A percentile compares a stretch with the other conserved stretches of the same genome.
Evolutionary conservation across 2,113 vertebrate species (phyloP).

Genomic region (Centropus unirufus): DNA sequence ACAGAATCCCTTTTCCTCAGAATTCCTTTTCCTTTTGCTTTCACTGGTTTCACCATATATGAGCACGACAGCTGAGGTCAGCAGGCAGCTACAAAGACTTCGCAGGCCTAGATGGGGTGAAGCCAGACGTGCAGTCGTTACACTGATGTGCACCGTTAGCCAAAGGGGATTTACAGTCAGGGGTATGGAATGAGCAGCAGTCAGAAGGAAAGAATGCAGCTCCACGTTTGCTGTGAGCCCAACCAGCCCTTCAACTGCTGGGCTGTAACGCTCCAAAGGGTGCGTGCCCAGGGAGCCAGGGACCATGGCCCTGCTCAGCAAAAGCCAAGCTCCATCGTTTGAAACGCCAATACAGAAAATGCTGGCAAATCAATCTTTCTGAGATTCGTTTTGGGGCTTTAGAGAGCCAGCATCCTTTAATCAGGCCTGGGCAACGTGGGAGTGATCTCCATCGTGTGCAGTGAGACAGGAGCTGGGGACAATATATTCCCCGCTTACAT

Average conservation of each 20-base stretch:
- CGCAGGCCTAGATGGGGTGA: neutral
- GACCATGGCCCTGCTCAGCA: neutral
- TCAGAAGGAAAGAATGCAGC: constrained; percentile 6
- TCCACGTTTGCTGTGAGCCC: accelerated
- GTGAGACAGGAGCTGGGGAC: no score
- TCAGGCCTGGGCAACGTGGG: no score
- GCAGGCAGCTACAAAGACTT: neutral
- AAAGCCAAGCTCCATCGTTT: neutral
- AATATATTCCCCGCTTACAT: no score
- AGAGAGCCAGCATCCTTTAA: no score
- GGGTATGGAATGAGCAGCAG: neutral
- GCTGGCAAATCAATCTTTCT: no score
- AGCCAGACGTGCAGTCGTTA: neutral
- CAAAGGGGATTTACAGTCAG: neutral
- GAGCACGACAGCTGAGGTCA: neutral
- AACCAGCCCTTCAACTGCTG: neutral
- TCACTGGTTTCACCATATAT: neutral
- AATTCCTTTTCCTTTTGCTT: neutral
- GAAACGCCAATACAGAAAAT: neutral
- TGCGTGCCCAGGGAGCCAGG: neutral
- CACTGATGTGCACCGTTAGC: neutral
- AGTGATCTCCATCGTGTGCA: no score
- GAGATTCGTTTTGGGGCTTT: no score
- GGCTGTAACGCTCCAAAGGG: neutral
- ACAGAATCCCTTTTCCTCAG: neutral